A percentile compares a stretch with the other conserved stretches of the same genome.
Evolutionary conservation across 1,140 invertebrate species (phyloP).

Genomic region (Formica exsecta): DNA sequence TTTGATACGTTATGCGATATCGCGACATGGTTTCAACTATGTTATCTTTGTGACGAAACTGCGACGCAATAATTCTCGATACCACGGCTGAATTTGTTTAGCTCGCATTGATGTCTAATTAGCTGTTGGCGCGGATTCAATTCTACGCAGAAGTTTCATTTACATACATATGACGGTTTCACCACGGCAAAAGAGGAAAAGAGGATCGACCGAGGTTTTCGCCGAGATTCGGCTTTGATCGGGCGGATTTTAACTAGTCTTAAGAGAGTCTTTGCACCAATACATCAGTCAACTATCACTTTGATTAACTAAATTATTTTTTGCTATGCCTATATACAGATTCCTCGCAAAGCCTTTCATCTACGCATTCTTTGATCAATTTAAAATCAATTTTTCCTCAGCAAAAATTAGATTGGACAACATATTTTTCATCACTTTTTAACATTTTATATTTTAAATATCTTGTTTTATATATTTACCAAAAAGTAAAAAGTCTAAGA

Average conservation of each 20-base stretch:
- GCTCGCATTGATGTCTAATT: slow-evolving; percentile 62
- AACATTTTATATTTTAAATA: slow-evolving; percentile 20
- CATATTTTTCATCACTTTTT: neutral
- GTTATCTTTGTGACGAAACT: slow-evolving; percentile 10
- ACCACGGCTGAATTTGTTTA: slow-evolving; percentile 44
- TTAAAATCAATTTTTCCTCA: neutral
- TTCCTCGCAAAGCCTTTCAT: slow-evolving; percentile 12
- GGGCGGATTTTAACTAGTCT: slow-evolving; percentile 18
- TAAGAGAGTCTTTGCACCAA: neutral
- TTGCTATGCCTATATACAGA: neutral
- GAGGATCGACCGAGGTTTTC: neutral
- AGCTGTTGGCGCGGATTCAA: slow-evolving; percentile 50
- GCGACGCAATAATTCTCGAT: slow-evolving; percentile 39
- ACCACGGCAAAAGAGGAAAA: slow-evolving; percentile 4
- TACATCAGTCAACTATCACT: slow-evolving; percentile 52
- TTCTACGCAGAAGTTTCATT: slow-evolving; percentile 46
- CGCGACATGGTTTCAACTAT: neutral
- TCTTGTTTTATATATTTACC: neutral
- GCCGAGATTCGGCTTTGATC: slow-evolving; percentile 51
- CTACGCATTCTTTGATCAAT: slow-evolving; percentile 40
- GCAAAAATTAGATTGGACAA: neutral
- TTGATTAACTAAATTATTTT: slow-evolving; percentile 51
- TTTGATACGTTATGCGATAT: neutral
- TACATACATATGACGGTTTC: slow-evolving; percentile 47
- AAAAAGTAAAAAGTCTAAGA: neutral